Percentiles rank a stretch among this genome's conserved stretches.
phyloP scores from a whole-genome alignment of 2,888 invertebrate genomes.

The Tuberolachnus salignus region DNA sequence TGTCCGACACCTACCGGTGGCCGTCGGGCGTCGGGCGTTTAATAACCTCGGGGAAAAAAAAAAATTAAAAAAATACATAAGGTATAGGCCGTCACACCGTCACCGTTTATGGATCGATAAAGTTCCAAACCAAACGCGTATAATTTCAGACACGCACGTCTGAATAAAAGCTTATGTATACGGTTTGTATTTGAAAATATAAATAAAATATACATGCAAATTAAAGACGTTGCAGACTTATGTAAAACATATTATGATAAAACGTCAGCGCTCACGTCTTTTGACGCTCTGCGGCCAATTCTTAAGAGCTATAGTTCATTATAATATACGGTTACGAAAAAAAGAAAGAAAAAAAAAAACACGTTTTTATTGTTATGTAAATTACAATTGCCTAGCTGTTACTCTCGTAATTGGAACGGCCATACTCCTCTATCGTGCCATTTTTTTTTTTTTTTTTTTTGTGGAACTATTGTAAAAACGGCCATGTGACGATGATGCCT shows the following conservation, averaged over 20 bases:
- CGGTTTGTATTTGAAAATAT: not conserved
- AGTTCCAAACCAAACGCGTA: conserved; percentile 3
- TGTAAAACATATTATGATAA: not conserved
- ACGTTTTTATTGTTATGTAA: conserved; percentile 48
- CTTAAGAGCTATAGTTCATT: conserved; percentile 35
- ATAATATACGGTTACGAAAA: not conserved
- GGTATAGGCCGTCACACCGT: not conserved
- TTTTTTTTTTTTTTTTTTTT: conserved; percentile 5
- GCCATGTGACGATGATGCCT: not conserved
- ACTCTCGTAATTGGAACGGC: conserved; percentile 28
- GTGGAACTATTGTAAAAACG: conserved; percentile 22
- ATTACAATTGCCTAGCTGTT: conserved; percentile 17
- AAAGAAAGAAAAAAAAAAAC: conserved; percentile 34
- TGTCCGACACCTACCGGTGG: not conserved
- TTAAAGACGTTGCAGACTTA: conserved; percentile 5
- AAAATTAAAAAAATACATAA: not conserved
- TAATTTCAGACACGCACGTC: not conserved
- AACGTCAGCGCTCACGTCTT: not conserved
- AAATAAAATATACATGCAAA: conserved; percentile 16
- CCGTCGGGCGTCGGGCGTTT: not conserved
- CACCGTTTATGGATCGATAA: not conserved
- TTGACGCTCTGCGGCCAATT: not conserved
- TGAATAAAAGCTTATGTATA: not conserved
- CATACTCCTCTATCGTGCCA: not conserved
- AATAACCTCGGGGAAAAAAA: conserved; percentile 22